Base-by-base conservation (phyloP, 2,113 vertebrate species). In the Sinocyclocheilus rhinocerous region DNA sequence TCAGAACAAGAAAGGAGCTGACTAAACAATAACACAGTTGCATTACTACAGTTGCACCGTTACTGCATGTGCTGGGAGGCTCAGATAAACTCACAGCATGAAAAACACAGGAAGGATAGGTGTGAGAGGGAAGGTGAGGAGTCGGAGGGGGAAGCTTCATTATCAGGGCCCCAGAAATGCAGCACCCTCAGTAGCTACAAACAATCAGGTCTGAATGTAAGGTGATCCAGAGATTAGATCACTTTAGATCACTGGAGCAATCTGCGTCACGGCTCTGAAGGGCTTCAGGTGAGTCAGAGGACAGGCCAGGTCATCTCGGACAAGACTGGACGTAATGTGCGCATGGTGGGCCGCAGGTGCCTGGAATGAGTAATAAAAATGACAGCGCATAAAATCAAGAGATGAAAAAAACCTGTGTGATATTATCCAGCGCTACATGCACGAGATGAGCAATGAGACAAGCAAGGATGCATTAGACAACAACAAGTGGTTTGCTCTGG, bases 381-480 rank as follows among this genome's bases (percentile, higher is more conserved):
- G 33, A 86, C 10, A 33, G 18, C 39, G 61, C 77, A 81, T 57
- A 76, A 65, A 15, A 65, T 52, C 72, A 77, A 24, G 33, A n/a
- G 42, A 70, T 67, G 83, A 86, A 76, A 81, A 77, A 50, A 67
- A 29, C 45, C 12, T 57, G 36, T 13, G 70, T 84, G 67, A 76
- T 81, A 26, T 77, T 80, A 84, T 33, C 57, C 69, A 12, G 26
- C 22, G 4, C 26, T 13, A 13, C 57, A 63, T 26, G 24, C 36
- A 81, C 12, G 6, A 48, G 26, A 84, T 87, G 83, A 89, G 59
- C 52, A 76, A 89, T 87, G 39, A 26, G 57, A 45, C 39, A 88
- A 57, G 81, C 79, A 72, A 81, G 59, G n/a, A 26, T n/a, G 9
- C 61, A 67, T 67, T 45, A 86, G 67, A 75, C 63, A 85, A 33